phyloP scores from a whole-genome alignment of 2,113 vertebrate genomes.

The Brachypodius melanocephalos region DNA sequence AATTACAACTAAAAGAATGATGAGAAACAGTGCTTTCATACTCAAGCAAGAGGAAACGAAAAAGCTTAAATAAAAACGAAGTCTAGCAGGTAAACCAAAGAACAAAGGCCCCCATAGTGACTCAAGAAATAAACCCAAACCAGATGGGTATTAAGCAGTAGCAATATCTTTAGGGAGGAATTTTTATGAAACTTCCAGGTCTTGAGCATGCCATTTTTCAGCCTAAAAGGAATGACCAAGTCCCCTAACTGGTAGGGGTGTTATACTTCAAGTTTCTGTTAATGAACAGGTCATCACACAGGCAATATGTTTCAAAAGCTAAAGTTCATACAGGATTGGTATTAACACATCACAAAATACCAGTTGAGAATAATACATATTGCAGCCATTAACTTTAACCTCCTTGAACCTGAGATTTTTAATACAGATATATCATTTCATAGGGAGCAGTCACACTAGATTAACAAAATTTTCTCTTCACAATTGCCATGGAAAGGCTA shows the following conservation, averaged over 20 bases:
- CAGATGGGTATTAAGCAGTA: neutral
- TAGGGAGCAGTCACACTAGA: neutral
- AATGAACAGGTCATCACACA: neutral
- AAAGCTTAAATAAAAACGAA: neutral
- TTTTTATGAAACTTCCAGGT: neutral
- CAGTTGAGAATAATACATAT: neutral
- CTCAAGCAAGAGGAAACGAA: neutral
- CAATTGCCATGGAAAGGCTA: neutral
- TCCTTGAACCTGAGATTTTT: neutral
- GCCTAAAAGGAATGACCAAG: neutral
- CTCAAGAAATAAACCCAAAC: neutral
- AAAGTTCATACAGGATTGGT: neutral
- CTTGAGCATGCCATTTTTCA: neutral
- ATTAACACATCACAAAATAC: neutral
- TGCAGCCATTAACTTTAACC: neutral
- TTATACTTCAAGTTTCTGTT: neutral
- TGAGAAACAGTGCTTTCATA: neutral
- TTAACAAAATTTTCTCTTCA: neutral
- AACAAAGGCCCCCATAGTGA: neutral
- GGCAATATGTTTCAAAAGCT: neutral
- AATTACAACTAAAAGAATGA: neutral
- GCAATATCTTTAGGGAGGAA: neutral
- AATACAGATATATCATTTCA: neutral
- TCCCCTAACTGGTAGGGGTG: neutral
- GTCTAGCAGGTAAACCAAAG: neutral